Percentiles rank a stretch among this genome's conserved stretches.
These are phyloP conservation scores for Actenoides hombroni DNA, from an alignment of 2,113 vertebrate genomes.

Conservation along the genomic window DNA sequence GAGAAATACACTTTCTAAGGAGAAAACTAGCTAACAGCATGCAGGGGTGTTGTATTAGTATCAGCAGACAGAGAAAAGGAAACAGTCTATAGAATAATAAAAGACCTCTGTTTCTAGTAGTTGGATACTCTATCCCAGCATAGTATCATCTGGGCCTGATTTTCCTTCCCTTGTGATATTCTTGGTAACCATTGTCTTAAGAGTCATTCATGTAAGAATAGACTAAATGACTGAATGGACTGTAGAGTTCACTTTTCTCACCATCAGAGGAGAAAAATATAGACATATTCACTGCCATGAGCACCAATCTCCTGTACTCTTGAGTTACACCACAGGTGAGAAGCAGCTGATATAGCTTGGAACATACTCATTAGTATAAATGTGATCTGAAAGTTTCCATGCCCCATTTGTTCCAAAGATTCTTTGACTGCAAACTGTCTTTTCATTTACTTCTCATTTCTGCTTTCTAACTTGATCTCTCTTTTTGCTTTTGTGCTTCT, in stretches of 20 bases:
- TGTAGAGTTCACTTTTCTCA: neutral
- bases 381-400: neutral
- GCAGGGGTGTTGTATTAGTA: neutral
- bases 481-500: neutral
- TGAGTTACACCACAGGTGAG: neutral
- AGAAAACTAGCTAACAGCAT: neutral
- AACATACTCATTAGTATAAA: neutral
- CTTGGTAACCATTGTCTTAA: neutral
- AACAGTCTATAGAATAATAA: neutral
- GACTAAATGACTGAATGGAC: neutral
- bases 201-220: neutral
- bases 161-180: neutral
- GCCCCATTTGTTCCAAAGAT: neutral
- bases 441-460: neutral
- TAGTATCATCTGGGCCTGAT: neutral
- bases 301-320: neutral
- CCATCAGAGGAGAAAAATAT: neutral
- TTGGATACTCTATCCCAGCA: neutral
- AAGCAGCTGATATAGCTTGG: neutral
- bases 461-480: neutral
- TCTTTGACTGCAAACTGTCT: neutral
- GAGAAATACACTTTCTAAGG: neutral
- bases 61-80: neutral
- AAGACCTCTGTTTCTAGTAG: neutral
- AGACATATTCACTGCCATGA: neutral